Evolutionary conservation across 1,140 invertebrate genomes (phyloP).

Genomic region (Leptinotarsa lineolata): DNA sequence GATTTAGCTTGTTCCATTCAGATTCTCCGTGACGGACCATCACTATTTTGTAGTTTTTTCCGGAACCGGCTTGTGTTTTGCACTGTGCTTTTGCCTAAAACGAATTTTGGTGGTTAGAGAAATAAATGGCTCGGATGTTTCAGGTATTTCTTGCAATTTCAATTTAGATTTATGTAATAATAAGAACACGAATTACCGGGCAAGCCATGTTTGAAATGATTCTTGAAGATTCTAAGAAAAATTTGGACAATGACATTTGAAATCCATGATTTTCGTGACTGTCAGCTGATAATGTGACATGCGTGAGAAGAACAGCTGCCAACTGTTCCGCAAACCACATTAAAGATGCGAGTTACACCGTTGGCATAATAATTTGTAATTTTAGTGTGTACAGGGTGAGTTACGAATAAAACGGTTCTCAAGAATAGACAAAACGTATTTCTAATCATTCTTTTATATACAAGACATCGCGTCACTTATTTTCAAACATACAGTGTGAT

Average conservation of each 20-base stretch:
- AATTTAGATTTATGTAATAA: no score
- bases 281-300: background rate
- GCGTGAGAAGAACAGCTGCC: background rate
- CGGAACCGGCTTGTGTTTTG: background rate
- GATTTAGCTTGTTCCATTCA: slow-evolving; percentile 73
- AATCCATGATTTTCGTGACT: background rate
- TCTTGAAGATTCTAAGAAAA: background rate
- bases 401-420: no score
- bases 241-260: background rate
- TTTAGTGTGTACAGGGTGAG: no score
- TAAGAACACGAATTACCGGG: background rate
- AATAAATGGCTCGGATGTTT: background rate
- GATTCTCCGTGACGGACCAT: slow-evolving; percentile 77
- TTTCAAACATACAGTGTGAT: no score
- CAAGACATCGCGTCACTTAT: no score
- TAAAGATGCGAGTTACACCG: no score
- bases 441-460: no score
- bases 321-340: background rate
- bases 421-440: no score
- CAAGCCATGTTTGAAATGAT: slow-evolving; percentile 16
- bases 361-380: no score
- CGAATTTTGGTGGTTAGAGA: background rate
- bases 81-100: slow-evolving; percentile 2
- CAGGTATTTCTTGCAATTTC: no score
- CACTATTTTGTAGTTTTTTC: slow-evolving; percentile 37